Percentiles rank a stretch among this genome's conserved stretches.
Evolutionary conservation across 2,113 vertebrate species (phyloP).

Genomic region (Megaceryle maxima): DNA sequence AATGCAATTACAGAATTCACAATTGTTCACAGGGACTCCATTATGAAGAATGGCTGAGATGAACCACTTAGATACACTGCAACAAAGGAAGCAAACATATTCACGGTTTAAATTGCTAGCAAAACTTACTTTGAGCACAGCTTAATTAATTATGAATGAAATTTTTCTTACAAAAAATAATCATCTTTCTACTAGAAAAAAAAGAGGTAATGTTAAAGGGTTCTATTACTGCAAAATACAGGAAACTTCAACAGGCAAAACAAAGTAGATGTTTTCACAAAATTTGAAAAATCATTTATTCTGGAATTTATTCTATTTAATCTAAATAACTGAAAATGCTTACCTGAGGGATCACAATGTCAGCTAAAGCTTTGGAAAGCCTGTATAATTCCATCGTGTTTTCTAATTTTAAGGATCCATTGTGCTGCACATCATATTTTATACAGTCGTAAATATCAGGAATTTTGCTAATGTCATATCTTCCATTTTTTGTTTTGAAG

Average conservation of each 20-base stretch:
- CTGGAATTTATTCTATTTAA: background rate
- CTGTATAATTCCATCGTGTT: conserved; percentile 89
- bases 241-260: background rate
- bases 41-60: background rate
- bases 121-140: background rate
- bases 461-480: conserved; percentile 92
- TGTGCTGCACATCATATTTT: conserved; percentile 91
- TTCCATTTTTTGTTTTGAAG: conserved; percentile 90
- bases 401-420: conserved; percentile 86
- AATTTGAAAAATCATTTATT: background rate
- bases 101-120: background rate
- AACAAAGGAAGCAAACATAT: background rate
- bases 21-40: background rate
- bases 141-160: background rate
- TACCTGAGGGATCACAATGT: conserved; percentile 92
- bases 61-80: background rate
- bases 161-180: background rate
- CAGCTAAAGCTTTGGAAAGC: conserved; percentile 89
- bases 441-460: conserved; percentile 93
- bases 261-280: background rate
- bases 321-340: background rate
- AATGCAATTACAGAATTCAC: background rate
- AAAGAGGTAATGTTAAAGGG: background rate
- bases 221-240: background rate
- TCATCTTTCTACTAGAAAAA: background rate